Conservation (phyloP, 2,113 vertebrate genomes). For the Odobenus rosmarus region DNA sequence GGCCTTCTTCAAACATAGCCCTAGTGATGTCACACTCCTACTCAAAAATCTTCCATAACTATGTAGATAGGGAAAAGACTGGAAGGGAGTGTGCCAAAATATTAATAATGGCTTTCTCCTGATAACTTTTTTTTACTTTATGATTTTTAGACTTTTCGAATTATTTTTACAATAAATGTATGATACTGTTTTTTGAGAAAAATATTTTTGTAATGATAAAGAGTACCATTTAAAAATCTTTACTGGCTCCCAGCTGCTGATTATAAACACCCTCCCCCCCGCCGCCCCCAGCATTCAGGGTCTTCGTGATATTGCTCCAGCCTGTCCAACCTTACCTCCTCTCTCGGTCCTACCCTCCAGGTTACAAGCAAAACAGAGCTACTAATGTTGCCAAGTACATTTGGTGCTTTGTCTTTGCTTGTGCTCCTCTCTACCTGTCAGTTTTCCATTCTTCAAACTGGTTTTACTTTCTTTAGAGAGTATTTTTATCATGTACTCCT, state of each 20-base stretch:
- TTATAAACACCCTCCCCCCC: background rate
- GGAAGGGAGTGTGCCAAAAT: background rate
- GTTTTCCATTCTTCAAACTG: background rate
- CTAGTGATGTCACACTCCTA: background rate
- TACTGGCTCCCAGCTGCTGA: background rate
- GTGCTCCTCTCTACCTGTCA: background rate
- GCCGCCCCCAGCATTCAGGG: background rate
- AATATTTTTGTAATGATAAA: conserved; percentile 13
- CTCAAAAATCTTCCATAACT: background rate
- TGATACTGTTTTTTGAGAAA: background rate
- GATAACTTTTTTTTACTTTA: background rate
- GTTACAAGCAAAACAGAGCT: background rate
- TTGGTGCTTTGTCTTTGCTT: background rate
- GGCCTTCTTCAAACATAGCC: background rate
- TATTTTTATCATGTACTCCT: background rate
- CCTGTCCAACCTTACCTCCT: background rate
- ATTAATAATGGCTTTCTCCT: background rate
- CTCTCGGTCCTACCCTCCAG: background rate
- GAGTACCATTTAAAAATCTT: background rate
- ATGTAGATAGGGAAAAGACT: background rate
- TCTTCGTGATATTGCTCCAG: background rate
- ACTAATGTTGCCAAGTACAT: background rate
- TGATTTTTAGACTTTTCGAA: background rate
- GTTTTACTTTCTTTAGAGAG: background rate
- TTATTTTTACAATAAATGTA: background rate